Evolutionary conservation across 1,140 invertebrate genomes (phyloP), one percentile per base, ranked within the genome.

Genomic region (Archivesica marissinica): DNA sequence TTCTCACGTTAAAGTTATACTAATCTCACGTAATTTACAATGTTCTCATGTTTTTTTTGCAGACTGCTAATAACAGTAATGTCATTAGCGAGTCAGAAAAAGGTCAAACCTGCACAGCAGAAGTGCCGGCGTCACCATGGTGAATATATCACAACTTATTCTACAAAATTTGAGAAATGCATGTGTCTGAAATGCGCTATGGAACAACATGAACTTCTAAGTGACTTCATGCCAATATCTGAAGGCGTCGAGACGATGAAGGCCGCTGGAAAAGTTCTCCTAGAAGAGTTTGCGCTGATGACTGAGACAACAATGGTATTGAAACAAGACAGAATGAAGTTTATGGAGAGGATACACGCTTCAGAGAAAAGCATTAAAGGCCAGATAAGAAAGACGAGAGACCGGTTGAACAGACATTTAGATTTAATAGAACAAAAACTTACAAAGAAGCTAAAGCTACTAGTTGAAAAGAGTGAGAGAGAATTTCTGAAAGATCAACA

Each of bases 101-200:
- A 72, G 25, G 13, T 6, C 13, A 75, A 74, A 6, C 47, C 20
- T 0, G 33, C 23, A 15, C 15, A 41, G 6, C 68, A 17, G 15
- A 4, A 30, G 0, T 83, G 80, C 30, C 30, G 50, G 17, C 80
- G 80, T 41, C 80, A 83, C 54, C 39, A 83, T 39, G 80, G 80
- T 0, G 80, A 83, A 28, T 38, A n/a, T 7, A 30, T 83, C 13
- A 83, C 80, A 0, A 56, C 75, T 17, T 83, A 47, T 38, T 83
- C 80, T 2, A 33, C n/a, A 13, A 54, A 41, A 30, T 41, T 56
- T 23, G 80, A 72, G 20, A 41, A 61, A 61, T 83, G 80, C 54
- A 83, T 83, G 80, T 83, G 80, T 30, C 35, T 83, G 1, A 83
- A 83, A 75, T 83, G 80, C 33, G 80, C 80, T 3, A 74, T 83